A percentile compares a stretch with the other conserved stretches of the same genome.
These are phyloP conservation scores for Eira barbara DNA, from an alignment of 2,113 vertebrate genomes.

Conservation along the genomic window DNA sequence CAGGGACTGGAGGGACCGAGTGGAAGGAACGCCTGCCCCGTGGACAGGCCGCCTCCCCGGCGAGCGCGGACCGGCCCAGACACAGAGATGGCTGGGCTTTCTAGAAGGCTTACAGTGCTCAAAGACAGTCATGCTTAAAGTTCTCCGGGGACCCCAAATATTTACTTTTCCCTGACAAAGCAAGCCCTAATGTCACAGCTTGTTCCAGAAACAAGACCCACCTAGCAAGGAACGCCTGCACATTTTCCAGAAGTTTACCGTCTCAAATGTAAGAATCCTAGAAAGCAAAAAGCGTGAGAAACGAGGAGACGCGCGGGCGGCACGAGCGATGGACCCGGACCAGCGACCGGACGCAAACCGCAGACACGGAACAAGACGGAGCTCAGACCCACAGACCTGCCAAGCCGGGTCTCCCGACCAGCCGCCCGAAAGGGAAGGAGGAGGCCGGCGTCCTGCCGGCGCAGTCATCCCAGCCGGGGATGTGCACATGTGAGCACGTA, in stretches of 20 bases:
- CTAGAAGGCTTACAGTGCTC: background rate
- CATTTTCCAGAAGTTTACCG: background rate
- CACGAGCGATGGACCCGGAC: background rate
- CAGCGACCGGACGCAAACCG: background rate
- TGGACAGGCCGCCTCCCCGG: background rate
- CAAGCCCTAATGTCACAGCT: background rate
- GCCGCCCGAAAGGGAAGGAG: accelerated
- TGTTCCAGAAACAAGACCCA: constrained; percentile 26
- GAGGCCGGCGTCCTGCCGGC: accelerated
- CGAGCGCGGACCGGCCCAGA: background rate
- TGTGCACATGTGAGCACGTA: too few relatives aligned
- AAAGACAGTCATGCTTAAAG: background rate
- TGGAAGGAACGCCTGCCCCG: background rate
- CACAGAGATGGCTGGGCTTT: background rate
- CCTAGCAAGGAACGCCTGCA: background rate
- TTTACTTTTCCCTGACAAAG: constrained; percentile 20
- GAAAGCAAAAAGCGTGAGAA: background rate
- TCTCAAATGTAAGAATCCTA: background rate
- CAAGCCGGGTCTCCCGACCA: accelerated
- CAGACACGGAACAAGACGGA: background rate
- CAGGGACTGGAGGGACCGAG: background rate
- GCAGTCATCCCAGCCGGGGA: accelerated
- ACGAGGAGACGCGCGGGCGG: background rate
- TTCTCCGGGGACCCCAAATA: background rate
- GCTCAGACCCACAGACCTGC: background rate